Conservation (phyloP, 1,140 invertebrate genomes). For the Euglossa dilemma region DNA sequence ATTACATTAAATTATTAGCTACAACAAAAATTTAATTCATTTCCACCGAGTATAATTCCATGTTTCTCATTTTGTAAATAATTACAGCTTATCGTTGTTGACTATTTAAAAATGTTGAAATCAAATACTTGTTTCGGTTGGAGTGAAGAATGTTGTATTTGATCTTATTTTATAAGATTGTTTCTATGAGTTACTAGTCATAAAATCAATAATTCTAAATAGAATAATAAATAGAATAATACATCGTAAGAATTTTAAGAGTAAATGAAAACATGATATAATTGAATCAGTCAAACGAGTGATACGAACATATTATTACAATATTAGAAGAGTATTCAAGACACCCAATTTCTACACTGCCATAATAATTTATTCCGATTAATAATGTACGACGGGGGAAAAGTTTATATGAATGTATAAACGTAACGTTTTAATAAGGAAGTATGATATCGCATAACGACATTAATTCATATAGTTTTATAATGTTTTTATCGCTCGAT, state of each 20-base stretch:
- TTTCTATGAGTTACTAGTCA: slow-evolving; percentile 47
- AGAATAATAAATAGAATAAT: neutral
- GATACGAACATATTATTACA: too few species aligned
- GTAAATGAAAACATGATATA: too few species aligned
- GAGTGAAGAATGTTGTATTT: neutral
- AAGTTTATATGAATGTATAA: neutral
- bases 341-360: slow-evolving; percentile 12
- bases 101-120: slow-evolving; percentile 22
- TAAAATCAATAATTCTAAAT: slow-evolving; percentile 38
- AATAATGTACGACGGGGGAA: neutral
- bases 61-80: slow-evolving; percentile 38
- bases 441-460: neutral
- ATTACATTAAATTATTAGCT: slow-evolving; percentile 83
- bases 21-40: slow-evolving; percentile 82
- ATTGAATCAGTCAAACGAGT: too few species aligned
- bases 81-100: slow-evolving; percentile 35
- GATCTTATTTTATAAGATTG: slow-evolving; percentile 21
- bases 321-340: neutral
- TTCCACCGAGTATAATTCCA: neutral
- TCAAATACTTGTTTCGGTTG: neutral
- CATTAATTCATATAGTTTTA: slow-evolving; percentile 3
- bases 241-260: slow-evolving; percentile 9
- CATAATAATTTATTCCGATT: slow-evolving; percentile 24
- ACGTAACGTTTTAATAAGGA: neutral
- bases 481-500: neutral